These are phyloP conservation scores for Phylloscopus trochilus DNA, from an alignment of 2,113 vertebrate genomes.

Conservation along the genomic window DNA sequence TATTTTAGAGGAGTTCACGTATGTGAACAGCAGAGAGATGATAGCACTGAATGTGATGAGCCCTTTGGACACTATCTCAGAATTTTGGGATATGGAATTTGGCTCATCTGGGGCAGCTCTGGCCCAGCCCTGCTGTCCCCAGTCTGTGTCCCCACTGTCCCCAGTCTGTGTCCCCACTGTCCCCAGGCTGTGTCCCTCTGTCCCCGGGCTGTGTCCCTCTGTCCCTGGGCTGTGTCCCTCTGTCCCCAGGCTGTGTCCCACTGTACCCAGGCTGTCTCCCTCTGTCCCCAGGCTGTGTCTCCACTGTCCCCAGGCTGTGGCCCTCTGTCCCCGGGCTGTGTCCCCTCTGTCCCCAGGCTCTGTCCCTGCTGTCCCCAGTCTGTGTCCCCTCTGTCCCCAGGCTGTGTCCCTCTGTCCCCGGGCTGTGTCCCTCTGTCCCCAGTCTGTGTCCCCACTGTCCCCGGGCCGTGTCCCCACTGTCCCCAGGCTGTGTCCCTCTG, in stretches of 20 bases:
- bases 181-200: too few species aligned
- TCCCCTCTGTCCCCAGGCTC: neutral
- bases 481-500: neutral
- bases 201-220: neutral
- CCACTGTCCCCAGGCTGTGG: neutral
- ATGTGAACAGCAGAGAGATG: neutral
- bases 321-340: too few species aligned
- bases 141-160: neutral
- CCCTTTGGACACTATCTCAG: neutral
- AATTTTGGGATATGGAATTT: neutral
- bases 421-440: neutral
- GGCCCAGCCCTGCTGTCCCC: neutral
- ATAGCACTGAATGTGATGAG: neutral
- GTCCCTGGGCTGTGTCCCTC: neutral
- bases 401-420: neutral
- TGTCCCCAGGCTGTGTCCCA: neutral
- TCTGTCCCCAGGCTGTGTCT: too few species aligned
- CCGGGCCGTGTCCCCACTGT: neutral
- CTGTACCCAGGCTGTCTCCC: neutral
- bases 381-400: neutral
- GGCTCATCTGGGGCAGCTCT: accelerated
- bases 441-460: neutral
- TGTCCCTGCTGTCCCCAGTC: neutral
- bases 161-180: too few species aligned
- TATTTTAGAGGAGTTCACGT: neutral